phyloP scores from a whole-genome alignment of 2,113 vertebrate species.

The Spea multiplicata region DNA sequence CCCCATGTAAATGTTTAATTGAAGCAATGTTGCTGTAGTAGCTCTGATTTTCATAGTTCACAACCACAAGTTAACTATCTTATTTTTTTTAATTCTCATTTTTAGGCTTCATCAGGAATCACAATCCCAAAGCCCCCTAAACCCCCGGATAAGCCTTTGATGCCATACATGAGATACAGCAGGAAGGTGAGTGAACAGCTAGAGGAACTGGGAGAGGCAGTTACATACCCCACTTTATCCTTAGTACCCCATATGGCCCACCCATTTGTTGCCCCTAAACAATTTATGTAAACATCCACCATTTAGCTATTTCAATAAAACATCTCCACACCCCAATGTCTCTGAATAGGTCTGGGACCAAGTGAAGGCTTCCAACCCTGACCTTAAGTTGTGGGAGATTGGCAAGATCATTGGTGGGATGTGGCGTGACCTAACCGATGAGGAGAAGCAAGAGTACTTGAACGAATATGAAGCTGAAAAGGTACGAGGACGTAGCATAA shows the following conservation, averaged over 20 bases:
- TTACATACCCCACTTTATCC: slow-evolving; percentile 11
- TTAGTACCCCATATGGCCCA: background rate
- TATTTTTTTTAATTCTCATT: slow-evolving; percentile 51
- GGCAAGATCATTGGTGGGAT: slow-evolving; percentile 99
- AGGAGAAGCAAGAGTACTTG: slow-evolving; percentile 99
- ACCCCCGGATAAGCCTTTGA: slow-evolving; percentile 99
- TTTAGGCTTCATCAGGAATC: slow-evolving; percentile 94
- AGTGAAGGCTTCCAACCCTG: slow-evolving; percentile 98
- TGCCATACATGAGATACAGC: slow-evolving; percentile 99
- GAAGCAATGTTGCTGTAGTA: too few relatives aligned
- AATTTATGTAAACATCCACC: slow-evolving; percentile 11
- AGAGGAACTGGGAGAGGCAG: background rate
- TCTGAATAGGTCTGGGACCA: slow-evolving; percentile 98
- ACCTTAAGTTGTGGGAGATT: slow-evolving; percentile 99
- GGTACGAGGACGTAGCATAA: slow-evolving; percentile 73
- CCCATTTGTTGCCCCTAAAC: slow-evolving; percentile 6
- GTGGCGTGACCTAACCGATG: slow-evolving; percentile 98
- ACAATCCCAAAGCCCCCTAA: slow-evolving; percentile 98
- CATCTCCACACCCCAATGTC: slow-evolving; percentile 55
- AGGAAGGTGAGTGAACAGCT: slow-evolving; percentile 81
- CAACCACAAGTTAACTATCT: background rate
- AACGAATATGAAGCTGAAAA: slow-evolving; percentile 99
- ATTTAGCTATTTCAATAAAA: slow-evolving; percentile 23
- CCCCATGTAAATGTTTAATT: too few relatives aligned
- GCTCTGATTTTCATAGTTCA: too few relatives aligned